phyloP scores from a whole-genome alignment of 1,140 invertebrate species.

The Lutraria rhynchaena region DNA sequence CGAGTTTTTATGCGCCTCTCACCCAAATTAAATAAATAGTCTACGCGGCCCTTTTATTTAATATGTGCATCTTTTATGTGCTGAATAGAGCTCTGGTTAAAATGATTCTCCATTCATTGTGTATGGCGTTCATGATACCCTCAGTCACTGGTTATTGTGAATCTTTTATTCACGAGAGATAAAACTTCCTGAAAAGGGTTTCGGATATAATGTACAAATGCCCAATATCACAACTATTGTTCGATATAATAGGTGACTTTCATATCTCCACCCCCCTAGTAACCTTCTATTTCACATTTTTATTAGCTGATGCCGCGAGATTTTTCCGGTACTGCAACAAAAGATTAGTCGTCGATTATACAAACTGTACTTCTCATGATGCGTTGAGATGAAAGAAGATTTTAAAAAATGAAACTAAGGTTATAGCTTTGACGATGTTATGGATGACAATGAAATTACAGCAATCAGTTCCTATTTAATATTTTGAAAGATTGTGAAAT shows the following conservation, averaged over 20 bases:
- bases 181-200: slow-evolving; percentile 23
- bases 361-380: background rate
- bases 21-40: slow-evolving; percentile 32
- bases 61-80: slow-evolving; percentile 16
- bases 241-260: too few relatives aligned
- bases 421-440: slow-evolving; percentile 6
- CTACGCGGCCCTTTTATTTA: slow-evolving; percentile 24
- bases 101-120: slow-evolving; percentile 17
- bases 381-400: slow-evolving; percentile 8
- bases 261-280: background rate
- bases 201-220: slow-evolving; percentile 1
- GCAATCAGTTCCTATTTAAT: background rate
- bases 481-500: background rate
- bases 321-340: background rate
- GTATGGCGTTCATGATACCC: slow-evolving; percentile 7
- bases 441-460: slow-evolving; percentile 18
- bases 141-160: background rate
- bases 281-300: slow-evolving; percentile 42
- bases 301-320: slow-evolving; percentile 11
- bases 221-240: slow-evolving; percentile 9
- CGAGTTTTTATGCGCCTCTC: background rate
- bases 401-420: background rate
- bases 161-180: slow-evolving; percentile 15
- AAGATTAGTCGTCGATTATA: background rate
- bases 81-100: slow-evolving; percentile 21